A percentile compares a stretch with the other conserved stretches of the same genome.
Evolutionary conservation across 2,113 vertebrate species (phyloP).

Genomic region (Spermophilus dauricus): DNA sequence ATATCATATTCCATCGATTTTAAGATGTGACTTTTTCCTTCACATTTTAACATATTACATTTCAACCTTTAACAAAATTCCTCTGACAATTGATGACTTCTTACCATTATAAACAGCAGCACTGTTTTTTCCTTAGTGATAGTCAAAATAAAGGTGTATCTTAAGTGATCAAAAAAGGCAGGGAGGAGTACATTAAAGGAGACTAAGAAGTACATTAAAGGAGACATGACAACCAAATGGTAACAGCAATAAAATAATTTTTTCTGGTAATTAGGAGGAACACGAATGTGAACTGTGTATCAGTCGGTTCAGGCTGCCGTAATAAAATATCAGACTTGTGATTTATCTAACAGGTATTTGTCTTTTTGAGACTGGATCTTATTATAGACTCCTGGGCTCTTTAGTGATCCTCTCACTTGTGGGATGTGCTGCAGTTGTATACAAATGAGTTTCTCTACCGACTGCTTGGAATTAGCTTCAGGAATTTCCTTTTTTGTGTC

Average conservation of each 20-base stretch:
- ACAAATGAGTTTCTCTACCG: too few relatives aligned
- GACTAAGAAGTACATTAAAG: neutral
- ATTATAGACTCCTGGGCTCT: neutral
- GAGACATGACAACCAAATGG: conserved; percentile 24
- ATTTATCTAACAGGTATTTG: neutral
- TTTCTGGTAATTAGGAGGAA: neutral
- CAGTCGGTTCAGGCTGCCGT: neutral
- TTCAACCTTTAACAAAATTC: conserved; percentile 43
- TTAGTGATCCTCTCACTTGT: neutral
- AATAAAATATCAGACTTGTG: neutral
- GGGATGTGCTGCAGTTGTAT: too few relatives aligned
- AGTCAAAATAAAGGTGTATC: conserved; percentile 48
- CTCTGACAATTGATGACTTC: neutral
- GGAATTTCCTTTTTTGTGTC: too few relatives aligned
- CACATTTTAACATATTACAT: conserved; percentile 51
- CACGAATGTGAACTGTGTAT: neutral
- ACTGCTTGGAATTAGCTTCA: too few relatives aligned
- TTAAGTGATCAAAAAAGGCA: conserved; percentile 43
- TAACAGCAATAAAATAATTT: conserved; percentile 12
- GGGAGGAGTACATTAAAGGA: neutral
- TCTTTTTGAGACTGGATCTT: neutral
- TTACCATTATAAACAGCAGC: conserved; percentile 11
- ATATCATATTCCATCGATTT: neutral
- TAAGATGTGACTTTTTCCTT: neutral
- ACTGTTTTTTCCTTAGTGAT: conserved; percentile 4